Evolutionary conservation across 2,888 invertebrate genomes (phyloP), one percentile per base, ranked within the genome.

Genomic region (Amblyjoppa proteus): DNA sequence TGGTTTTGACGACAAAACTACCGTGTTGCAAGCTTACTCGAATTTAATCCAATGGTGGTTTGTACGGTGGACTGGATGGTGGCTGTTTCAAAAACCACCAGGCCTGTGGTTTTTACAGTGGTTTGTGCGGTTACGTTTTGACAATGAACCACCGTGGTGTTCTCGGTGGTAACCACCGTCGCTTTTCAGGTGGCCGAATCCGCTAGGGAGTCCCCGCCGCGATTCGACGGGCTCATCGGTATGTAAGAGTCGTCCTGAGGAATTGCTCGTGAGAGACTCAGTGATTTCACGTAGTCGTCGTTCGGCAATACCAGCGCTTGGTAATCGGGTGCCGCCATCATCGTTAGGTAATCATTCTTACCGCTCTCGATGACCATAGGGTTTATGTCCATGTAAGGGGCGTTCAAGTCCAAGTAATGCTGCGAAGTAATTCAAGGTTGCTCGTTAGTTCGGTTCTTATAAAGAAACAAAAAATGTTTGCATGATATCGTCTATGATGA

Each of bases 351-450:
- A 91, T 98, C 98, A 64, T 95, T 95, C 81, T 96, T 95, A 2
- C 95, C 95, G 0, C 94, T 94, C 9, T 94, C 94, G 77, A 95
- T 94, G 61, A 95, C 90, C 2, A 94, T 92, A 86, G 96, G 95
- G 91, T 98, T 98, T 95, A 96, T 96, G 83, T 96, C 96, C 90
- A 97, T 94, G 90, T 97, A 98, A 0, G 97, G 96, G 58, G 96
- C 96, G 92, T 98, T 98, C 76, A 98, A 94, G 90, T 98, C 98
- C 75, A 98, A 96, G 93, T 98, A 99, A 92, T 98, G 97, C 98
- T 98, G 94, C 1, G 9, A 56, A 31, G 20, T 3, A 61, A 58
- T 58, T 61, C 9, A 20, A 20, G 20, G 20, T 11, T 66, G 13
- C 6, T 34, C 3, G 16, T 34, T 64, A 9, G 11, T 64, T 64